phyloP scores from a whole-genome alignment of 2,888 invertebrate species.

The Leptopilina myrica region DNA sequence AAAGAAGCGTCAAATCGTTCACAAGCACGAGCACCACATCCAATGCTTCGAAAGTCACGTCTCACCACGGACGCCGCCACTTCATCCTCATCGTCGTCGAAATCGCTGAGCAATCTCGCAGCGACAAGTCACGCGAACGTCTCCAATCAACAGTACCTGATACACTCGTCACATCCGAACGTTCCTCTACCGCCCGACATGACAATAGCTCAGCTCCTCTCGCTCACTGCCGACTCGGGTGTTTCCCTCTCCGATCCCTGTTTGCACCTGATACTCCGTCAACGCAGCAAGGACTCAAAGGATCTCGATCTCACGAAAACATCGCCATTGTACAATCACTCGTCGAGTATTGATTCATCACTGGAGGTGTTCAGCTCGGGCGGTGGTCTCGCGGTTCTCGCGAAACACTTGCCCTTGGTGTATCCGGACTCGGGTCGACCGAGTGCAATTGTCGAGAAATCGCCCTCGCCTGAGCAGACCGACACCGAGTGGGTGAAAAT shows the following conservation, averaged over 20 bases:
- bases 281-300: slow-evolving; percentile 71
- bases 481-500: slow-evolving; percentile 82
- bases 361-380: slow-evolving; percentile 92
- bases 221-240: slow-evolving; percentile 78
- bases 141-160: slow-evolving; percentile 75
- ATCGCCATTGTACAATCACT: slow-evolving; percentile 52
- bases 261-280: slow-evolving; percentile 71
- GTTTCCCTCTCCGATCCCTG: slow-evolving; percentile 78
- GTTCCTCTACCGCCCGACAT: slow-evolving; percentile 79
- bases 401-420: slow-evolving; percentile 91
- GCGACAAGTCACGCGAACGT: slow-evolving; percentile 72
- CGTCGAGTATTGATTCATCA: slow-evolving; percentile 77
- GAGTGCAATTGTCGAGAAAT: slow-evolving; percentile 80
- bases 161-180: slow-evolving; percentile 76
- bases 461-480: slow-evolving; percentile 78
- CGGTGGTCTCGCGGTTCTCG: slow-evolving; percentile 92
- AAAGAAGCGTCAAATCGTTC: slow-evolving; percentile 86
- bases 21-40: slow-evolving; percentile 67
- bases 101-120: background rate
- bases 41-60: slow-evolving; percentile 65
- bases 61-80: slow-evolving; percentile 61
- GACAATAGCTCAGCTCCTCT: slow-evolving; percentile 80
- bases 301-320: slow-evolving; percentile 58
- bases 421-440: slow-evolving; percentile 85
- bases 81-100: background rate